These are phyloP conservation scores for Cynaeus angustus DNA, from an alignment of 2,888 invertebrate species.

Conservation along the genomic window DNA sequence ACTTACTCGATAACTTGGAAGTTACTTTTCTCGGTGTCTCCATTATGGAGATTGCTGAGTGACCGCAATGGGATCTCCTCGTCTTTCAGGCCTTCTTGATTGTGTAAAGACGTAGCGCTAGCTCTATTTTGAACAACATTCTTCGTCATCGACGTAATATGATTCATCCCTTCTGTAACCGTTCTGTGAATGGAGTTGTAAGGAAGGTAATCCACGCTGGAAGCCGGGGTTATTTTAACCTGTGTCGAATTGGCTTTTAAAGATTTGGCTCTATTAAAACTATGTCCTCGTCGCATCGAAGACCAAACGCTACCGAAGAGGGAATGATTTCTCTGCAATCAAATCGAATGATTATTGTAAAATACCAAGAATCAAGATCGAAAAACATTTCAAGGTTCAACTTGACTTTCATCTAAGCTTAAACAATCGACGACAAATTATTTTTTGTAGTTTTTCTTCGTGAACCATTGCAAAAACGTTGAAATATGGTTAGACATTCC, in stretches of 20 bases:
- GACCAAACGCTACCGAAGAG: constrained; percentile 98
- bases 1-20: constrained; percentile 84
- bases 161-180: constrained; percentile 75
- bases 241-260: constrained; percentile 75
- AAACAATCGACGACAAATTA: no score
- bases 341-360: no score
- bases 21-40: constrained; percentile 78
- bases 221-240: constrained; percentile 71
- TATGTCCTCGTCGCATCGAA: constrained; percentile 86
- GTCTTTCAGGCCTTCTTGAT: constrained; percentile 70
- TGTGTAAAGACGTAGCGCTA: constrained; percentile 66
- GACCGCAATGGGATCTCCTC: constrained; percentile 87
- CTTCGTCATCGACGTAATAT: constrained; percentile 74
- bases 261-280: constrained; percentile 76
- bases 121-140: constrained; percentile 68
- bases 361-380: no score
- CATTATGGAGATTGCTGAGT: constrained; percentile 78
- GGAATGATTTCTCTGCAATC: constrained; percentile 92
- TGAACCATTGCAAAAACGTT: no score
- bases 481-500: not conserved
- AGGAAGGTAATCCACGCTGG: constrained; percentile 74
- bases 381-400: no score
- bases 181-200: constrained; percentile 75
- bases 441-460: no score
- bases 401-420: no score